Evolutionary conservation across 1,140 invertebrate species (phyloP), one percentile per base, ranked within the genome.

Genomic region (Maconellicoccus hirsutus): DNA sequence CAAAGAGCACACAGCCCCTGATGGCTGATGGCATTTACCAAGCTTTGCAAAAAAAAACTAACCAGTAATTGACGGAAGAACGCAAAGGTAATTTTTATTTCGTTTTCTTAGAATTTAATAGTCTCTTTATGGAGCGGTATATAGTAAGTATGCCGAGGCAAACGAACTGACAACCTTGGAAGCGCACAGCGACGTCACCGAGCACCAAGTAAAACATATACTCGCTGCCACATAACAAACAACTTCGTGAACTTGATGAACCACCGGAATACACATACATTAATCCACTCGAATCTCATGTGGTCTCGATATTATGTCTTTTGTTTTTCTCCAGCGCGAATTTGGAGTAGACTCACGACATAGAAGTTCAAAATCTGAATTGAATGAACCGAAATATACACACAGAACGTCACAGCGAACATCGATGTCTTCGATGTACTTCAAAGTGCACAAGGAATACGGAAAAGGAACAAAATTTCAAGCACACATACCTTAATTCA

Each of bases 21-120:
- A 52, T 19, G 42, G 29, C n/a, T 16, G 42, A 52, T 19, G 42
- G 29, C 29, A 33, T 33, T 33, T 33, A 12, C 29, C 4, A 33
- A 33, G 29, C n/a, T n/a, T n/a, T n/a, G n/a, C n/a, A n/a, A 33
- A 33, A 33, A 33, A 33, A 33, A 33, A 33, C 3, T 3, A 33
- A 33, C 29, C 12, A 33, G 29, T 33, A 33, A 33, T 33, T 33
- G 29, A 52, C 42, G 42, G 42, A 52, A 52, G 42, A 52, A 52
- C 42, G 42, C 42, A 52, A 52, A 52, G 42, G 42, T 52, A 52
- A 52, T 52, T 52, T 52, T 52, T 52, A 52, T 52, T 52, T 52
- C 12, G 42, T 19, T 52, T 52, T 52, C 42, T 52, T 19, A 52
- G 42, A 52, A 52, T 52, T 52, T 19, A 52, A 52, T 19, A 52